Conservation (phyloP, 2,797 vertebrate species). For the Anisognathus igniventris region DNA sequence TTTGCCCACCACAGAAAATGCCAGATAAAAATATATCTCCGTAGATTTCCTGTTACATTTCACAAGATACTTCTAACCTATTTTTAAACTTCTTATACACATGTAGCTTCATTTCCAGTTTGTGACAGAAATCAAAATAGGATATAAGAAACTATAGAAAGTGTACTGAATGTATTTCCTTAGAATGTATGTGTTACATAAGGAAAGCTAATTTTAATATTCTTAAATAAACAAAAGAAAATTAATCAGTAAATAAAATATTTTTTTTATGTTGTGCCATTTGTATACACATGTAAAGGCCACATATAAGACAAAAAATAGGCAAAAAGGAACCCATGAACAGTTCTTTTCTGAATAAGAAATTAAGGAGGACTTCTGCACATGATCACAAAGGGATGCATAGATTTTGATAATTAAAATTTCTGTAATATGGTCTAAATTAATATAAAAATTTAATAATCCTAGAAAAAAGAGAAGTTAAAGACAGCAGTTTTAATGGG, state of each 20-base stretch:
- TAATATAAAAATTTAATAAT: not conserved
- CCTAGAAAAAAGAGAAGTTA: not conserved
- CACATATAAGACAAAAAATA: not conserved
- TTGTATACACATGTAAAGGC: not conserved
- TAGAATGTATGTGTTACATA: not conserved
- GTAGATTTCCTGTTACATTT: constrained; percentile 2
- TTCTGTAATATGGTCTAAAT: not conserved
- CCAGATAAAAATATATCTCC: constrained; percentile 13
- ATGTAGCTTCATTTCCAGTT: not conserved
- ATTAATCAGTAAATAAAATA: not conserved
- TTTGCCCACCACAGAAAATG: not conserved
- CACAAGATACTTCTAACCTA: not conserved
- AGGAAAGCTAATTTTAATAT: not conserved
- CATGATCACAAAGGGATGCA: not conserved
- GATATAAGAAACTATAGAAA: not conserved
- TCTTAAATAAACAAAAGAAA: not conserved
- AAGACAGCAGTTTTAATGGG: not conserved
- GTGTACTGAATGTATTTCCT: not conserved
- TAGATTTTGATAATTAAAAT: not conserved
- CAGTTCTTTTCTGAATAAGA: not conserved
- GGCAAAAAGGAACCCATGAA: not conserved
- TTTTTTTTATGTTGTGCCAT: not conserved
- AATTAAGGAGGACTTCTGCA: not conserved
- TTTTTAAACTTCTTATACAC: constrained; percentile 26
- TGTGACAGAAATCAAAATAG: not conserved